Evolutionary conservation across 2,797 vertebrate genomes (phyloP).

Genomic region (Takifugu rubripes): DNA sequence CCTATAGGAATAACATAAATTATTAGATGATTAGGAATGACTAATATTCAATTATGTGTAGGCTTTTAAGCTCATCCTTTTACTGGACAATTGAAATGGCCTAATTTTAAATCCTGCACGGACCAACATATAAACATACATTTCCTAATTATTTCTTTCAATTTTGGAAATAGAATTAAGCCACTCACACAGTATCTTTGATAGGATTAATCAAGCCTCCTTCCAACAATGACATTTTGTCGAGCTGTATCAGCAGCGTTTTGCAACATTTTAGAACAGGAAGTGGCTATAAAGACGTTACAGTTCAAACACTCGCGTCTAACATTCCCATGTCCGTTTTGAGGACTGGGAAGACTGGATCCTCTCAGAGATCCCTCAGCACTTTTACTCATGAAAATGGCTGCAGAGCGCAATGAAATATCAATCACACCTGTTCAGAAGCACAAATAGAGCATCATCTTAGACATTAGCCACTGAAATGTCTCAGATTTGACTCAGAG

Average conservation of each 20-base stretch:
- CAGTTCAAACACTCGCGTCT: slow-evolving; percentile 37
- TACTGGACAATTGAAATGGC: background rate
- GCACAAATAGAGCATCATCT: too few species aligned
- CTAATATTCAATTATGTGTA: slow-evolving; percentile 10
- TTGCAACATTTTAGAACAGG: slow-evolving; percentile 46
- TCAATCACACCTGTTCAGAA: background rate
- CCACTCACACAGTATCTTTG: slow-evolving; percentile 13
- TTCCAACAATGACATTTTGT: slow-evolving; percentile 37
- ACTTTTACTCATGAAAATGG: background rate
- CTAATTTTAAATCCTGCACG: background rate
- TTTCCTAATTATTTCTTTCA: slow-evolving; percentile 28
- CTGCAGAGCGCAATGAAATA: background rate
- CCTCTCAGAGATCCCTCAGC: slow-evolving; percentile 1
- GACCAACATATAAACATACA: slow-evolving; percentile 6
- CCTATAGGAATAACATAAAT: background rate
- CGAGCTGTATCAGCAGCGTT: slow-evolving; percentile 23
- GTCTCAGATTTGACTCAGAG: too few species aligned
- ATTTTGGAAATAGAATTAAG: slow-evolving; percentile 24
- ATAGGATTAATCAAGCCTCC: slow-evolving; percentile 31
- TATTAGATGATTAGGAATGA: slow-evolving; percentile 12
- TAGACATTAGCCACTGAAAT: too few species aligned
- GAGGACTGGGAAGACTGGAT: slow-evolving; percentile 11
- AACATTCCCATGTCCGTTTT: slow-evolving; percentile 22
- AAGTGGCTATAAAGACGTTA: slow-evolving; percentile 52
- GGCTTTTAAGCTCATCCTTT: slow-evolving; percentile 12